A percentile compares a stretch with the other conserved stretches of the same genome.
Evolutionary conservation across 2,797 vertebrate species (phyloP).

Genomic region (Gouania willdenowi): DNA sequence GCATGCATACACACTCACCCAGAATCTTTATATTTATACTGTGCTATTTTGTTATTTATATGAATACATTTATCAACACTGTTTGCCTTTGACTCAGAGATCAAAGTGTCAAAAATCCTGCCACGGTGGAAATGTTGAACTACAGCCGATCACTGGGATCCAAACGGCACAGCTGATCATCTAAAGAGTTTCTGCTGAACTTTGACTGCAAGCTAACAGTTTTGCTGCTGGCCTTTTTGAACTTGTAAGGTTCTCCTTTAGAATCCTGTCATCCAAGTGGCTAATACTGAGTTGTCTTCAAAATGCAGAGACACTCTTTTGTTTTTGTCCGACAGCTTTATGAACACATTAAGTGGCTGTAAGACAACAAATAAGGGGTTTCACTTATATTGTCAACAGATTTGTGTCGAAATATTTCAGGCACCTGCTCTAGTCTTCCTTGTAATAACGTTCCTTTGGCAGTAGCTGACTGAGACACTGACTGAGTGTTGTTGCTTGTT

Average conservation of each 20-base stretch:
- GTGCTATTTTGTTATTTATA: conserved; percentile 77
- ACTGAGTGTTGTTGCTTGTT: neutral
- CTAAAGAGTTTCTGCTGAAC: conserved; percentile 52
- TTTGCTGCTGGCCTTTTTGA: conserved; percentile 59
- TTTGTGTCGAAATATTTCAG: conserved; percentile 5
- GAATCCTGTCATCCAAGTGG: conserved; percentile 29
- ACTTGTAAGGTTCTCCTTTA: conserved; percentile 35
- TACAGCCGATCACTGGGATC: conserved; percentile 34
- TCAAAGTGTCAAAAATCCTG: conserved; percentile 68
- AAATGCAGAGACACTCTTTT: conserved; percentile 24
- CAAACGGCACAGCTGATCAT: conserved; percentile 43
- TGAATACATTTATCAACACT: conserved; percentile 70
- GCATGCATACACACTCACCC: conserved; percentile 28
- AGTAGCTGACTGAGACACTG: conserved; percentile 33
- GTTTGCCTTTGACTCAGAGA: conserved; percentile 72
- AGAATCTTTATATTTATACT: conserved; percentile 80
- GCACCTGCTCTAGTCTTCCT: conserved; percentile 60
- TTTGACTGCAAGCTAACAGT: conserved; percentile 63
- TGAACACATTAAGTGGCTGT: conserved; percentile 12
- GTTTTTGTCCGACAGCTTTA: conserved; percentile 14
- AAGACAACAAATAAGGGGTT: conserved; percentile 7
- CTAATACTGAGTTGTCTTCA: conserved; percentile 30
- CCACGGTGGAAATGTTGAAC: conserved; percentile 46
- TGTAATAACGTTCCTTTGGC: conserved; percentile 25
- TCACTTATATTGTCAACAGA: conserved; percentile 6